Conservation (phyloP, 1,140 invertebrate genomes). For the Condylostylus longicornis region DNA sequence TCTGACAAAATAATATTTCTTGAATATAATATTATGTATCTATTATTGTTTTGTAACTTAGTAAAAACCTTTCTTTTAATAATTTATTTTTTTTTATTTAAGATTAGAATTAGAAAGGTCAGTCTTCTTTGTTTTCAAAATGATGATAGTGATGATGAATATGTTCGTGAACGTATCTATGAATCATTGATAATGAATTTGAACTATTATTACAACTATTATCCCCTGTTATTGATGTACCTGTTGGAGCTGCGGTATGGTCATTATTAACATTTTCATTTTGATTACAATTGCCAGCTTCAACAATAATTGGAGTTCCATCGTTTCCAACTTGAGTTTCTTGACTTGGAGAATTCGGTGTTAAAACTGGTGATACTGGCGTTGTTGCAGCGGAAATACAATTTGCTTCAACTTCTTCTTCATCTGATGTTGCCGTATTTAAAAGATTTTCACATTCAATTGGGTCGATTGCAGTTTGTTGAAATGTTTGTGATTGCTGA, state of each 20-base stretch:
- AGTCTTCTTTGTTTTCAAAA: slow-evolving; percentile 35
- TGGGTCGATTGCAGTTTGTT: slow-evolving; percentile 12
- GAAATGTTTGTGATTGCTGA: slow-evolving; percentile 7
- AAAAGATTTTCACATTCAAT: slow-evolving; percentile 27
- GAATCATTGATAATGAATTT: slow-evolving; percentile 28
- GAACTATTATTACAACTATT: slow-evolving; percentile 14
- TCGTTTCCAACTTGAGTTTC: slow-evolving; percentile 17
- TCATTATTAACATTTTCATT: background rate
- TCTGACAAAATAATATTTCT: too few species aligned
- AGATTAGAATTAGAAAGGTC: too few species aligned
- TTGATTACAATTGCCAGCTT: background rate
- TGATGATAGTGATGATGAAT: slow-evolving; percentile 75
- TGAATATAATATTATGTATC: too few species aligned
- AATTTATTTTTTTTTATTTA: too few species aligned
- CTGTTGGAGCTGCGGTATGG: background rate
- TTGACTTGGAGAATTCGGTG: background rate
- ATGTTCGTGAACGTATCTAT: slow-evolving; percentile 59
- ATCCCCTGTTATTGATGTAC: background rate
- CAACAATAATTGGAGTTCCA: slow-evolving; percentile 18
- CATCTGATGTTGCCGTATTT: slow-evolving; percentile 17
- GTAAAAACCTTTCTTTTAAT: too few species aligned
- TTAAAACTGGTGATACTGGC: background rate
- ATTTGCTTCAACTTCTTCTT: slow-evolving; percentile 16
- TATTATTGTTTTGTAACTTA: too few species aligned
- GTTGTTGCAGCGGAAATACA: background rate